Base-by-base conservation (phyloP, 1,140 invertebrate species). In the Camponotus floridanus region DNA sequence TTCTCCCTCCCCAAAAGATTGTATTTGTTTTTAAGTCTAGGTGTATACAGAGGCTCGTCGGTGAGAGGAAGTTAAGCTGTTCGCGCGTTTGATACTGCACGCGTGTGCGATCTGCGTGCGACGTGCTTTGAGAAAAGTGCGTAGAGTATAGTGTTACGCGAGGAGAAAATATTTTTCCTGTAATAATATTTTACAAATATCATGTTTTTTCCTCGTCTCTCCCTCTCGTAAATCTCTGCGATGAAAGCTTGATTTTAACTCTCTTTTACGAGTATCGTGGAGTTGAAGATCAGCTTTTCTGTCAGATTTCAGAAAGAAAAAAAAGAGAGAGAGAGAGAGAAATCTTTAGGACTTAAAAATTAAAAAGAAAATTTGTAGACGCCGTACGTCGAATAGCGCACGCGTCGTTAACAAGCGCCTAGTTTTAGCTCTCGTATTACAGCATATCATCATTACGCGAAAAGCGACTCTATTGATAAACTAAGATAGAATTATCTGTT, bases 381-480 rank as follows among this genome's bases (percentile, higher is more conserved):
- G 73, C 42, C 31, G 48, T 57, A 51, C 76, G 45, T 45, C 73
- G 74, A 85, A 59, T 61, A 13, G 42, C 13, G 61, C 45, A 62
- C 76, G 87, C 76, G 76, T 74, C 76, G 59, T 80, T 74, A 21
- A 70, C 64, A 59, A 89, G 80, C 78, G 71, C 39, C 59, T 90
- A 90, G 88, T 36, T 85, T 78, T 90, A 88, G 83, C 81, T 86
- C 73, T 87, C 78, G 79, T 81, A 90, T 92, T 83, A 88, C 88
- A 88, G 87, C 92, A 93, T 93, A 94, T 94, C 92, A 93, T 92
- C 88, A 88, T 92, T 87, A 91, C 80, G 81, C 87, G 83, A 86
- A 88, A 91, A 89, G 86, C 86, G 85, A 87, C 88, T 91, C 76
- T 87, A 91, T 91, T 81, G 84, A 87, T 92, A 89, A 76, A 76